Conservation (phyloP, 2,797 vertebrate genomes). For the Periophthalmus magnuspinnatus region DNA sequence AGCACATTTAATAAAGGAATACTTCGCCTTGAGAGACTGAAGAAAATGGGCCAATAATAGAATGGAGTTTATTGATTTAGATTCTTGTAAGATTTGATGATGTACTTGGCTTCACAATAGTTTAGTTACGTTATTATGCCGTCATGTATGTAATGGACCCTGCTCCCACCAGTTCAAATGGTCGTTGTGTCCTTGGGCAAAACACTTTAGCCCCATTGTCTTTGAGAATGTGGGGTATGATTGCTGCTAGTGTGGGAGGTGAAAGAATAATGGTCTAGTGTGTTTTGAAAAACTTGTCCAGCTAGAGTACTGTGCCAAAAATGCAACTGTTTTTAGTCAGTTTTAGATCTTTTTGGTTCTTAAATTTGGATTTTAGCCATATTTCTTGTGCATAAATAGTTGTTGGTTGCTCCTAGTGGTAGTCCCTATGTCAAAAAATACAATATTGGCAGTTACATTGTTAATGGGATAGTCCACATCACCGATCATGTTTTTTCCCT, state of each 20-base stretch:
- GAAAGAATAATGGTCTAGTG: not conserved
- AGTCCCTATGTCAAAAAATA: not conserved
- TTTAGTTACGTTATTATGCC: not conserved
- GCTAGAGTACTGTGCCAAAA: not conserved
- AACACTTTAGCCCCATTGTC: not conserved
- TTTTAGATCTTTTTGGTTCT: no score
- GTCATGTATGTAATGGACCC: not conserved
- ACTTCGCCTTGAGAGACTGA: slow-evolving; percentile 32
- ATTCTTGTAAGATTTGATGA: slow-evolving; percentile 33
- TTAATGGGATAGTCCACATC: not conserved
- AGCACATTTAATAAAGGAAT: slow-evolving; percentile 35
- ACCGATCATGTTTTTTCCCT: not conserved
- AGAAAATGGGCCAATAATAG: slow-evolving; percentile 50
- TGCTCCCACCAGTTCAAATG: not conserved
- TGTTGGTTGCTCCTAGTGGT: no score
- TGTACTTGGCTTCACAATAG: slow-evolving; percentile 5
- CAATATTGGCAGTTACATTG: not conserved
- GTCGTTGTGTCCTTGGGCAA: not conserved
- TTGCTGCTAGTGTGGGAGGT: not conserved
- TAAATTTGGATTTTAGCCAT: no score
- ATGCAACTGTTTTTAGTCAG: no score
- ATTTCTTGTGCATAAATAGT: no score
- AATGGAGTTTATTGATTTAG: slow-evolving; percentile 54
- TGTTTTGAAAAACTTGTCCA: not conserved
- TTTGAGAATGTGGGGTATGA: not conserved